phyloP scores from a whole-genome alignment of 2,797 vertebrate species.

The Myotis planiceps region DNA sequence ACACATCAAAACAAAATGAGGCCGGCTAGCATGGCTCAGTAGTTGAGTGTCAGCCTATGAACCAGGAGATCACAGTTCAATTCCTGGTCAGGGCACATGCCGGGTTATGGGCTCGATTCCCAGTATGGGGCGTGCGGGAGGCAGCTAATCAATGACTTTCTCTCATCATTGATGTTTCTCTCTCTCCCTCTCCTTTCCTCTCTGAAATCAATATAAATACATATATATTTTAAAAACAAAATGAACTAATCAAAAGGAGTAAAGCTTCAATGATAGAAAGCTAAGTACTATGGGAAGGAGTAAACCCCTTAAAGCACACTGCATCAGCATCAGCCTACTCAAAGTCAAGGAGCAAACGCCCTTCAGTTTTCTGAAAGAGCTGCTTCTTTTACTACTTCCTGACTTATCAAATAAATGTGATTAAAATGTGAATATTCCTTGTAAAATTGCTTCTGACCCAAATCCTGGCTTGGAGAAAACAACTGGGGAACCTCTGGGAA shows the following conservation, averaged over 20 bases:
- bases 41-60: too few relatives aligned
- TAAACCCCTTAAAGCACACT: not conserved
- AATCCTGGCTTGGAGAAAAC: conserved; percentile 60
- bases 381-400: conserved; percentile 48
- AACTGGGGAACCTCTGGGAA: not conserved
- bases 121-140: too few relatives aligned
- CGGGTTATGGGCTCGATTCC: too few relatives aligned
- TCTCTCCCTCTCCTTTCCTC: too few relatives aligned
- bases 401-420: conserved; percentile 45
- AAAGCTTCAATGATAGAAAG: conserved; percentile 23
- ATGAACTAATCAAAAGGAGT: conserved; percentile 52
- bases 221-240: conserved; percentile 47
- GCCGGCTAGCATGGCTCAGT: too few relatives aligned
- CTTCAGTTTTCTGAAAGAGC: conserved; percentile 43
- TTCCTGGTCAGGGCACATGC: too few relatives aligned
- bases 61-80: too few relatives aligned
- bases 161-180: too few relatives aligned
- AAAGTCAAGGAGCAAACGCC: not conserved
- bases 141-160: too few relatives aligned
- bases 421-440: conserved; percentile 36
- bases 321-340: not conserved
- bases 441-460: conserved; percentile 56
- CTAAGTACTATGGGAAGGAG: not conserved
- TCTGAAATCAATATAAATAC: too few relatives aligned
- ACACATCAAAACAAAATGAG: conserved; percentile 60